A percentile compares a stretch with the other conserved stretches of the same genome.
Evolutionary conservation across 2,888 invertebrate genomes (phyloP).

Genomic region (Argynnis bischoffii): DNA sequence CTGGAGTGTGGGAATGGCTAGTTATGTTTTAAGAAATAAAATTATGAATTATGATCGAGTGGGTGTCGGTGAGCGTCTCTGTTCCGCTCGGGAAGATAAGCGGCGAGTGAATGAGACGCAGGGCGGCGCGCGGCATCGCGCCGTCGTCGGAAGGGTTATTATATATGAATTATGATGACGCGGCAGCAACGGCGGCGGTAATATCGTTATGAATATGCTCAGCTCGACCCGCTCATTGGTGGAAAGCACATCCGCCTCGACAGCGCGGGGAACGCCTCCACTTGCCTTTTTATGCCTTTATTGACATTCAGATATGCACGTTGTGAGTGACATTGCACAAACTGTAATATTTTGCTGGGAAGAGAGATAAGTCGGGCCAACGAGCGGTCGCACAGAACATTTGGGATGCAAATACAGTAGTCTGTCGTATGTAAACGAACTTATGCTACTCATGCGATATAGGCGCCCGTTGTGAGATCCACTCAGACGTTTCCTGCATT

Average conservation of each 20-base stretch:
- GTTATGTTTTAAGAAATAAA: conserved; percentile 67
- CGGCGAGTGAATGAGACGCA: conserved; percentile 71
- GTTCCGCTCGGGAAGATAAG: conserved; percentile 53
- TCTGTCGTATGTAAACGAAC: conserved; percentile 81
- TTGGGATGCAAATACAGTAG: conserved; percentile 81
- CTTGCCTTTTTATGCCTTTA: conserved; percentile 80
- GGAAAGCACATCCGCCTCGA: conserved; percentile 77
- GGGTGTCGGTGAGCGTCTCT: conserved; percentile 64
- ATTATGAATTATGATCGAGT: conserved; percentile 81
- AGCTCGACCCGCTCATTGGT: conserved; percentile 77
- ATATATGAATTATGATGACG: conserved; percentile 83
- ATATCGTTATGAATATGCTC: conserved; percentile 83
- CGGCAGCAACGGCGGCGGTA: conserved; percentile 77
- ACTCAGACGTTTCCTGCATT: conserved; percentile 83
- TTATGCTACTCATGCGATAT: conserved; percentile 78
- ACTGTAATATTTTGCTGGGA: conserved; percentile 79
- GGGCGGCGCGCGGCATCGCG: conserved; percentile 63
- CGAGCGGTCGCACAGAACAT: conserved; percentile 73
- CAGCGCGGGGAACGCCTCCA: conserved; percentile 75
- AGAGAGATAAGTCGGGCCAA: conserved; percentile 72
- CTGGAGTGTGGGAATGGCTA: conserved; percentile 54
- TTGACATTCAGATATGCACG: conserved; percentile 82
- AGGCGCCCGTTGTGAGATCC: conserved; percentile 78
- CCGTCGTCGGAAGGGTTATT: conserved; percentile 79
- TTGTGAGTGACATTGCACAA: conserved; percentile 78